Evolutionary conservation across 2,113 vertebrate genomes (phyloP).

Genomic region (Entosphenus tridentatus): DNA sequence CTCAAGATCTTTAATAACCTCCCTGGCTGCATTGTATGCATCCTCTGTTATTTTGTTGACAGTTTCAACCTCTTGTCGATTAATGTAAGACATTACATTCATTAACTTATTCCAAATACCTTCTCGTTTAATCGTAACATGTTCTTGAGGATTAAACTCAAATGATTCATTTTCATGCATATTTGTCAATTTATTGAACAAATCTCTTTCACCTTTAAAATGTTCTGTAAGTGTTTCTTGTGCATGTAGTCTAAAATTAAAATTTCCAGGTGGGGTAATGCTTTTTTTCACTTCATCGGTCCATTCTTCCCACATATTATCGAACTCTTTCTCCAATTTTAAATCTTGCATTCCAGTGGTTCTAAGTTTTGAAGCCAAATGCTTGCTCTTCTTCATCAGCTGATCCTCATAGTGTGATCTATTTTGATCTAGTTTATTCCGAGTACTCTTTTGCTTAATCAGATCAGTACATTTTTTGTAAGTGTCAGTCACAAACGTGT

Average conservation of each 20-base stretch:
- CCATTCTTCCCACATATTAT: conserved; percentile 13
- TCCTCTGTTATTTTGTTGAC: not conserved
- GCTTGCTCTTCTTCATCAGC: conserved; percentile 16
- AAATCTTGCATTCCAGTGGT: not conserved
- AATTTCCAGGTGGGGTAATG: not conserved
- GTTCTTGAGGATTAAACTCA: fast-evolving
- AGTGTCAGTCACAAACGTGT: conserved; percentile 14
- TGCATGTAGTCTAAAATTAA: conserved; percentile 13
- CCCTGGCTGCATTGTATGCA: not conserved
- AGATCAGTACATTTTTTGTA: conserved; percentile 15
- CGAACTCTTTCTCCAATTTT: conserved; percentile 16
- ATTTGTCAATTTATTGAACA: too few species aligned
- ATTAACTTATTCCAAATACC: fast-evolving
- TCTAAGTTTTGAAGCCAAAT: conserved; percentile 13
- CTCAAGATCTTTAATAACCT: conserved; percentile 7
- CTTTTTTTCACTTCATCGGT: conserved; percentile 9
- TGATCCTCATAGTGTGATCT: conserved; percentile 10
- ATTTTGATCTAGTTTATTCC: conserved; percentile 11
- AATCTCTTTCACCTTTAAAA: conserved; percentile 11
- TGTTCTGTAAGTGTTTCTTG: conserved; percentile 14
- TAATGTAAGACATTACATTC: too few species aligned
- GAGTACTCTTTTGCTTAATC: conserved; percentile 11
- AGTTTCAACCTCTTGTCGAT: fast-evolving
- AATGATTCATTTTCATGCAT: too few species aligned
- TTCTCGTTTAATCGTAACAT: conserved; percentile 13